Evolutionary conservation across 1,140 invertebrate species (phyloP), one percentile per base, ranked within the genome.

Genomic region (Tetramorium simillimum): DNA sequence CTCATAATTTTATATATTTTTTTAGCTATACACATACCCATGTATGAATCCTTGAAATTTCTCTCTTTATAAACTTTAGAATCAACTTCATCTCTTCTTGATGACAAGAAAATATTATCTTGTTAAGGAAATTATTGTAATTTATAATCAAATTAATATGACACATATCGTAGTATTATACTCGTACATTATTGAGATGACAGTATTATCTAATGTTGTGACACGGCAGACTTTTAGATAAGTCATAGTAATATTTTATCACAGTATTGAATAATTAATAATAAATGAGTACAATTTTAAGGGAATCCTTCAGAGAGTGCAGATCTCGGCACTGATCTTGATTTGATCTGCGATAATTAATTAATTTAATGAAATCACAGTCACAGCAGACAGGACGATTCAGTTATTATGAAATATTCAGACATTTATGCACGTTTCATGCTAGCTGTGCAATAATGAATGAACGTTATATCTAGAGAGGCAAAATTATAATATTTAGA

Each of bases 381-480:
- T 75, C 53, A 37, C 24, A 85, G 12, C 28, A 43, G 24, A 14
- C 46, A 9, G 67, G 24, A 46, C 10, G 21, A 72, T n/a, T 49
- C 82, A 24, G 37, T 24, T 43, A 18, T 53, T 82, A 56, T 43
- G 37, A 82, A 58, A 90, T 84, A 86, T 90, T 82, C 85, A 87
- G 56, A 75, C 88, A 6, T 89, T 84, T 90, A 90, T 51, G 58
- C 12, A 43, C 5, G 76, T 85, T 86, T 88, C 86, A 77, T 82
- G 82, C 60, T 33, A 90, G 62, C 82, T 33, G 56, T 51, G 67
- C n/a, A 33, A 72, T 75, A 56, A 56, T 46, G 78, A 63, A 85
- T 73, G 49, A 73, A 62, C 78, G 46, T 14, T 72, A 73, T 89
- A 63, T 76, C 76, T 76, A 78, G 72, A 63, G 53, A 65, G 65